These are phyloP conservation scores for Alloplasta piceator DNA, from an alignment of 2,888 invertebrate genomes.

Conservation along the genomic window DNA sequence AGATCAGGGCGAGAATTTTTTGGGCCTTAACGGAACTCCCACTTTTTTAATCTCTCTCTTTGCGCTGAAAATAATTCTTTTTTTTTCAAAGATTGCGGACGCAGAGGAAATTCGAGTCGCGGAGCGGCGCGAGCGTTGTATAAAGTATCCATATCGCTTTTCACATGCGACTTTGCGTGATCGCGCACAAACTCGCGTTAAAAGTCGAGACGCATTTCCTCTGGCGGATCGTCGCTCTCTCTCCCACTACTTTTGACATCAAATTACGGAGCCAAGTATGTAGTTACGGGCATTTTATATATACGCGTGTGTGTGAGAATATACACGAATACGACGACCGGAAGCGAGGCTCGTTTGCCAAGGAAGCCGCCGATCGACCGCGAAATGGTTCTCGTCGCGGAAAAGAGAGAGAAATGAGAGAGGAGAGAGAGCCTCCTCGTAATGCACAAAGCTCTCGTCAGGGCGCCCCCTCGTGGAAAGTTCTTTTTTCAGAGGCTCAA, in stretches of 20 bases:
- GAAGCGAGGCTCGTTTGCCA: slow-evolving; percentile 63
- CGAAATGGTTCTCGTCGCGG: slow-evolving; percentile 58
- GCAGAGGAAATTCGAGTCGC: slow-evolving; percentile 2
- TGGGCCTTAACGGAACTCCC: too few species aligned
- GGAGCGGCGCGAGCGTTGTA: slow-evolving; percentile 22
- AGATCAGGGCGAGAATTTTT: too few species aligned
- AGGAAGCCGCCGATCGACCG: slow-evolving; percentile 64
- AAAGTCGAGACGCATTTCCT: slow-evolving; percentile 48
- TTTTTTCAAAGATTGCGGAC: not conserved
- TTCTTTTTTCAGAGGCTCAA: too few species aligned
- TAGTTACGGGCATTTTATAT: slow-evolving; percentile 18
- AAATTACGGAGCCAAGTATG: slow-evolving; percentile 34
- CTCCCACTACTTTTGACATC: slow-evolving; percentile 1
- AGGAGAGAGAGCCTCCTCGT: slow-evolving; percentile 1
- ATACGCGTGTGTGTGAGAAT: not conserved
- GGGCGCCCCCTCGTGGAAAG: slow-evolving; percentile 30
- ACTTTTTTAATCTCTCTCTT: too few species aligned
- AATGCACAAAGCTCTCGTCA: slow-evolving; percentile 28
- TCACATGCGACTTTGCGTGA: slow-evolving; percentile 62
- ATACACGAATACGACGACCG: slow-evolving; percentile 27
- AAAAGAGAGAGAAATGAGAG: not conserved
- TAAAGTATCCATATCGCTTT: slow-evolving; percentile 51
- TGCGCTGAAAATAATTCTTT: not conserved
- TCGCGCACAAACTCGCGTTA: slow-evolving; percentile 19
- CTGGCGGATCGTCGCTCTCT: slow-evolving; percentile 2